Evolutionary conservation across 2,888 invertebrate genomes (phyloP).

Genomic region (Stegophylla sp.): DNA sequence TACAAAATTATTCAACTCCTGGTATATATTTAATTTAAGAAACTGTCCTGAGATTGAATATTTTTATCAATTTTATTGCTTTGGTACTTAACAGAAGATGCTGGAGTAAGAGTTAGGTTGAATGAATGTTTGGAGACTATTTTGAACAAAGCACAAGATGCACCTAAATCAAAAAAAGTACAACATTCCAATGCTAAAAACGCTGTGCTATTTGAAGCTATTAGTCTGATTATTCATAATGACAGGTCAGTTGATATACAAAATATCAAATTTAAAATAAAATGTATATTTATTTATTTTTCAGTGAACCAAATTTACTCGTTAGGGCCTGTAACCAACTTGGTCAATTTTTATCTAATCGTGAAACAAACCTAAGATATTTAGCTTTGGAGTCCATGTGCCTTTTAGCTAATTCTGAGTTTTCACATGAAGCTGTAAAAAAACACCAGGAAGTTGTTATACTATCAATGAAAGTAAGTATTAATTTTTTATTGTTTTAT

Average conservation of each 20-base stretch:
- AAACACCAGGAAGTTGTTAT: slow-evolving; percentile 99
- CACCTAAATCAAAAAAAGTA: slow-evolving; percentile 99
- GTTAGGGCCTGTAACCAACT: slow-evolving; percentile 98
- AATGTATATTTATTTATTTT: slow-evolving; percentile 61
- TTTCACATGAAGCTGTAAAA: slow-evolving; percentile 99
- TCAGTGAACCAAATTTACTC: slow-evolving; percentile 90
- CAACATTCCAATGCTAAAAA: slow-evolving; percentile 99
- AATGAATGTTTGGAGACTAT: slow-evolving; percentile 98
- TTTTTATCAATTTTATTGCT: slow-evolving; percentile 20
- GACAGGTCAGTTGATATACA: slow-evolving; percentile 70
- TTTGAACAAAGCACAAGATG: slow-evolving; percentile 98
- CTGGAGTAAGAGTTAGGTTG: slow-evolving; percentile 92
- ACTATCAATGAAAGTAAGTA: slow-evolving; percentile 85
- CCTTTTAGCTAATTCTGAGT: slow-evolving; percentile 97
- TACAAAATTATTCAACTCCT: slow-evolving; percentile 98
- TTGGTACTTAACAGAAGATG: slow-evolving; percentile 76
- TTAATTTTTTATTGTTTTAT: not conserved
- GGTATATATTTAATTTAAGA: slow-evolving; percentile 66
- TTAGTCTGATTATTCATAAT: slow-evolving; percentile 98
- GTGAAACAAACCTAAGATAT: slow-evolving; percentile 97
- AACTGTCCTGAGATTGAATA: not conserved
- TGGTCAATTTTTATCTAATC: slow-evolving; percentile 95
- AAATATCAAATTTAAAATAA: not conserved
- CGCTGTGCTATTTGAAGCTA: slow-evolving; percentile 98
- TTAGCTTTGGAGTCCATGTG: slow-evolving; percentile 99